Evolutionary conservation across 2,888 invertebrate genomes (phyloP), one percentile per base, ranked within the genome.

Genomic region (Epirrita christyi): DNA sequence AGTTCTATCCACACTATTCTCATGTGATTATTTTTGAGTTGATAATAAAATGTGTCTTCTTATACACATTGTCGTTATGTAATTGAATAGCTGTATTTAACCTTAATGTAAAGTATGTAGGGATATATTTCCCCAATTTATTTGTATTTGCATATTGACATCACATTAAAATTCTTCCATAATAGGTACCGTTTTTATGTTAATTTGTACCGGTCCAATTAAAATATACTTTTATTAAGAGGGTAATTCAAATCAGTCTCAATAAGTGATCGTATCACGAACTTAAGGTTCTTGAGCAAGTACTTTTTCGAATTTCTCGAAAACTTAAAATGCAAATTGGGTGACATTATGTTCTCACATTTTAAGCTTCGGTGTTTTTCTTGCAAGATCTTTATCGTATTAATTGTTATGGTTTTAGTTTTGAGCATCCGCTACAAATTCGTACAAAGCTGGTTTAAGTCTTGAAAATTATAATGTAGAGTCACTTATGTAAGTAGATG

Each of bases 171-270:
- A 61, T 56, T 51, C 51, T 62, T 58, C 40, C 58, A 51, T 52
- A 54, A 48, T 64, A 44, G n/a, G n/a, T n/a, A n/a, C n/a, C n/a
- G n/a, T n/a, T 61, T 27, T 28, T 46, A 63, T 66, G 64, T 42
- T 40, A 45, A 52, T 60, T 59, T 53, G 55, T 55, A 66, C 67
- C 67, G 59, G 70, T 66, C 52, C 60, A 73, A 75, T 75, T 70
- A 71, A 59, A 49, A 61, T 56, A 43, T 63, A 66, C 62, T 64
- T 71, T 70, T 71, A 72, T 76, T 71, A 68, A 59, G 68, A 64
- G 55, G 15, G 11, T 38, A 11, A 2, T 14, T 8, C 7, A 38
- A 32, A 28, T 37, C 47, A 38, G 48, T 32, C 40, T 32, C 13
- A 9, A 32, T 47, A 29, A 41, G 44, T 40, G 55, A 34, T 28